These are phyloP conservation scores for Electrona antarctica DNA, from an alignment of 2,113 vertebrate genomes.

Conservation along the genomic window DNA sequence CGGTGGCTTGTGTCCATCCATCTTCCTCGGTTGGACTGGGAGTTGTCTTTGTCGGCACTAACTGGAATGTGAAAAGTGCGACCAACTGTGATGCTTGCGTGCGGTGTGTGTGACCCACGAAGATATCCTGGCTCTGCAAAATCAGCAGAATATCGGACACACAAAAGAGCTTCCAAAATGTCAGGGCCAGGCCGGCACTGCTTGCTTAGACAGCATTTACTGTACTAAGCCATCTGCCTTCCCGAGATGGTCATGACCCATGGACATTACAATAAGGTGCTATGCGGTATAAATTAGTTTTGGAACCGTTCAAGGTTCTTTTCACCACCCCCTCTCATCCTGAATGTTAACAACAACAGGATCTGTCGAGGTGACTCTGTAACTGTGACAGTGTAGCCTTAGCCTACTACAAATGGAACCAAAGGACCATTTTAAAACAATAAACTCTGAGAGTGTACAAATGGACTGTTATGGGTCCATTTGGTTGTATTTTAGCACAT, in stretches of 20 bases:
- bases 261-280: no score
- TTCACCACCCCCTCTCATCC: no score
- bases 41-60: slow-evolving; percentile 54
- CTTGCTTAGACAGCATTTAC: slow-evolving; percentile 33
- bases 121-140: slow-evolving; percentile 21
- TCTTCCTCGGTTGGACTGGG: slow-evolving; percentile 36
- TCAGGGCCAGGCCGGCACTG: slow-evolving; percentile 16
- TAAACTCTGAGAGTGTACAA: no score
- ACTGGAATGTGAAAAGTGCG: slow-evolving; percentile 51
- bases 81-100: slow-evolving; percentile 21
- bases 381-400: no score
- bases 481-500: no score
- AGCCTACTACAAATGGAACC: no score
- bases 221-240: slow-evolving; percentile 26
- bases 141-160: slow-evolving; percentile 21
- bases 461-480: no score
- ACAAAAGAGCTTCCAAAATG: slow-evolving; percentile 40
- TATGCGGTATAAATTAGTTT: neutral
- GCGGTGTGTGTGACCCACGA: slow-evolving; percentile 5
- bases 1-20: slow-evolving; percentile 46
- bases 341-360: no score
- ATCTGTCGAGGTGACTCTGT: no score
- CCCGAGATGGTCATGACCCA: slow-evolving; percentile 10
- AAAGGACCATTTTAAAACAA: no score
- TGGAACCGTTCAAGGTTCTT: neutral